phyloP scores from a whole-genome alignment of 2,888 invertebrate species.

The Xanthia togata region DNA sequence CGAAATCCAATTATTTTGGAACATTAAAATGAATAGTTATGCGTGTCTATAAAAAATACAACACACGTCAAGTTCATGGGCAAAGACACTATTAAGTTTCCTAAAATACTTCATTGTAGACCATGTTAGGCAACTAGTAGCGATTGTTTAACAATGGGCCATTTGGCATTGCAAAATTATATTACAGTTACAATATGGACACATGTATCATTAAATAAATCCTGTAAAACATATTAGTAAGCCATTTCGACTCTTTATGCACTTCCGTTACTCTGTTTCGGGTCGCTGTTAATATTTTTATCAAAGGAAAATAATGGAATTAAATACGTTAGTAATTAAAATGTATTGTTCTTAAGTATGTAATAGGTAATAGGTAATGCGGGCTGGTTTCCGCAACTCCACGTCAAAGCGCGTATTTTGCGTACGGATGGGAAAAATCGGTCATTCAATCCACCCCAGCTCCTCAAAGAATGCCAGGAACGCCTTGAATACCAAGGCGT shows the following conservation, averaged over 20 bases:
- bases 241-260: slow-evolving; percentile 17
- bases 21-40: neutral
- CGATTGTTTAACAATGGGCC: slow-evolving; percentile 62
- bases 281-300: slow-evolving; percentile 11
- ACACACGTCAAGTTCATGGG: slow-evolving; percentile 63
- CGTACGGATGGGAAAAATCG: too few relatives aligned
- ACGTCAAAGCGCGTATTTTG: too few relatives aligned
- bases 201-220: slow-evolving; percentile 22
- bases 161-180: slow-evolving; percentile 67
- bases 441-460: too few relatives aligned
- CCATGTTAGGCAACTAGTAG: slow-evolving; percentile 54
- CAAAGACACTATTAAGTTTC: slow-evolving; percentile 27
- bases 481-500: too few relatives aligned
- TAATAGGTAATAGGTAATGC: too few relatives aligned
- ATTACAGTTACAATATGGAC: slow-evolving; percentile 33
- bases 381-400: too few relatives aligned
- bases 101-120: slow-evolving; percentile 53
- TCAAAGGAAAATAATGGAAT: neutral
- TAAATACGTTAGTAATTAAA: neutral
- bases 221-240: slow-evolving; percentile 21
- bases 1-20: neutral
- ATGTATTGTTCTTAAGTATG: too few relatives aligned
- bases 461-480: too few relatives aligned
- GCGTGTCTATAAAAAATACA: slow-evolving; percentile 12
- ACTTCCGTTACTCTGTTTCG: slow-evolving; percentile 22